phyloP scores from a whole-genome alignment of 2,797 vertebrate genomes.

The Mycteria americana region DNA sequence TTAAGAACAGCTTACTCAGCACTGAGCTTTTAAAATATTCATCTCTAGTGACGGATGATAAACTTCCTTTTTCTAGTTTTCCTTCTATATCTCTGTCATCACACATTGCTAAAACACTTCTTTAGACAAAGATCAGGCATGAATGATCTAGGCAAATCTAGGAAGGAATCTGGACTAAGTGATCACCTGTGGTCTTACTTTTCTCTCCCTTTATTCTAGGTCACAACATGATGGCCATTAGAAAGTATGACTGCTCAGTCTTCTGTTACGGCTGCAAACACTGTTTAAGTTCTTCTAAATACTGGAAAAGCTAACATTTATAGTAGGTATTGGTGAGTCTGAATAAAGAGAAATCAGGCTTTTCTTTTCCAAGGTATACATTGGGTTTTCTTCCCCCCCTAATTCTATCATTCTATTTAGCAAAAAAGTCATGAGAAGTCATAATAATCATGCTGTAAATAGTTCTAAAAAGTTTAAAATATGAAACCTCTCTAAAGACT shows the following conservation, averaged over 20 bases:
- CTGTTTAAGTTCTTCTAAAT: background rate
- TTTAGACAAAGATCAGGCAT: background rate
- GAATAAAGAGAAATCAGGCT: background rate
- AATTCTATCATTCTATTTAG: background rate
- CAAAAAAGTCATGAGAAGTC: slow-evolving; percentile 2
- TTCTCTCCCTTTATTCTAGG: background rate
- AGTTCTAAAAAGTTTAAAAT: slow-evolving; percentile 36
- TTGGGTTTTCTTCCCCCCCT: background rate
- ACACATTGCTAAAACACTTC: background rate
- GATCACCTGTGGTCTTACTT: background rate
- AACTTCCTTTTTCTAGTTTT: background rate
- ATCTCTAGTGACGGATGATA: background rate
- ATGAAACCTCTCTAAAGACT: slow-evolving; percentile 52
- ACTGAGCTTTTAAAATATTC: background rate
- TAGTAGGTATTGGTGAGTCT: background rate
- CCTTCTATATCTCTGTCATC: background rate
- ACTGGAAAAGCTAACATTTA: background rate
- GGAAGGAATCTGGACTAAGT: background rate
- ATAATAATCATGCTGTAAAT: slow-evolving; percentile 30
- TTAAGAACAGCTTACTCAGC: background rate
- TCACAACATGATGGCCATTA: background rate
- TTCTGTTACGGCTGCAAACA: background rate
- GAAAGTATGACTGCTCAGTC: background rate
- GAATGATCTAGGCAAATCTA: background rate
- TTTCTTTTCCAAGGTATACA: background rate